phyloP scores from a whole-genome alignment of 2,113 vertebrate species.

The Pygoscelis adeliae region DNA sequence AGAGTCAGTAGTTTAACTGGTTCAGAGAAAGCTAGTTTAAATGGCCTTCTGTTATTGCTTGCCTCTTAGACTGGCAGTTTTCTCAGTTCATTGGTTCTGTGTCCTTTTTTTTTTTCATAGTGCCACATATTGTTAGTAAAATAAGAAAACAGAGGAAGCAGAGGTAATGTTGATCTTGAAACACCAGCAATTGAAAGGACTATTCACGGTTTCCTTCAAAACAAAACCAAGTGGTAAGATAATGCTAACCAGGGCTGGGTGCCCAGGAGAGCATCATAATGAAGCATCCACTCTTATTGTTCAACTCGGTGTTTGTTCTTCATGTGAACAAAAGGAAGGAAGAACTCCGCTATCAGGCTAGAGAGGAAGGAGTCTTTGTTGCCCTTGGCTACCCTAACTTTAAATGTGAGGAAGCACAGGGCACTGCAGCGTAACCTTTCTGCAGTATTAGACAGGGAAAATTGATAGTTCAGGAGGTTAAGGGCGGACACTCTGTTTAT shows the following conservation, averaged over 20 bases:
- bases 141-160: slow-evolving; percentile 38
- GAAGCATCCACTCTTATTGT: slow-evolving; percentile 71
- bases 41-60: background rate
- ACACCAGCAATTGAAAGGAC: slow-evolving; percentile 20
- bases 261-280: slow-evolving; percentile 63
- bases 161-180: slow-evolving; percentile 27
- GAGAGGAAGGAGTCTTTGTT: slow-evolving; percentile 77
- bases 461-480: slow-evolving; percentile 26
- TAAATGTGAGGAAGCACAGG: slow-evolving; percentile 78
- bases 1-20: background rate
- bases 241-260: slow-evolving; percentile 59
- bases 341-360: slow-evolving; percentile 73
- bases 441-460: background rate
- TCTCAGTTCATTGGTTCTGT: background rate
- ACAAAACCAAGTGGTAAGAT: slow-evolving; percentile 68
- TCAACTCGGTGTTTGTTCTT: slow-evolving; percentile 70
- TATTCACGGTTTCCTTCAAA: slow-evolving; percentile 71
- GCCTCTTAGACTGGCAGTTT: background rate
- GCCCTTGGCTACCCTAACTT: slow-evolving; percentile 75
- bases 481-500: background rate
- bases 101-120: background rate
- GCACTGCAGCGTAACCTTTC: slow-evolving; percentile 65
- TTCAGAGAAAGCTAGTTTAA: background rate
- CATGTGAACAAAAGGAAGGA: slow-evolving; percentile 76
- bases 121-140: slow-evolving; percentile 4